Base-by-base conservation (phyloP, 2,797 vertebrate species). In the Limnodromus scolopaceus region DNA sequence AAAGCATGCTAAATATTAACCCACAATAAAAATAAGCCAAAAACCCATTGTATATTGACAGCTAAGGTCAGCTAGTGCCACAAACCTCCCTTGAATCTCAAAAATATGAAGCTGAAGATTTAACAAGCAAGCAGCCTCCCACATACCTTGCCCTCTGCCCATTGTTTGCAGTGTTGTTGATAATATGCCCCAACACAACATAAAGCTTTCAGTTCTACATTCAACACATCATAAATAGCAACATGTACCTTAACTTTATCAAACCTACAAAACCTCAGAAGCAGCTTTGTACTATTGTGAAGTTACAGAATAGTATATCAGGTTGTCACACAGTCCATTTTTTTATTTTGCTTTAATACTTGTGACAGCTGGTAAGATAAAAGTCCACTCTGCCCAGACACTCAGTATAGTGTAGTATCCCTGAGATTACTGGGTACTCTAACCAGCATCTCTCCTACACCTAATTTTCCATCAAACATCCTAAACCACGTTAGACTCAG, bases 381-480 rank as follows among this genome's bases (percentile, higher is more conserved):
- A 89, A 83, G 69, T 27, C 10, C 34, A 49, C 65, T 74, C 38
- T 83, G 68, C 28, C 30, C 41, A 49, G 60, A 53, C 32, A 43
- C 70, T 60, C 45, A 32, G 34, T 23, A 70, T 38, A 78, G 14
- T n/a, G 22, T 9, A 36, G 25, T 13, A 83, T 20, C 10, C 30
- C 28, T 0, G 0, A 58, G 70, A 82, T 27, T 58, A 82, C 0
- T 24, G 27, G 8, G 19, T 69, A 86, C 43, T 70, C 27, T 57
- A 90, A 60, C 9, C 49, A 78, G 38, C 49, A 68, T 75, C 45
- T 89, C 43, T 92, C 46, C 36, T 48, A 83, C 38, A 81, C 17
- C n/a, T 87, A 66, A 91, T 93, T 91, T 84, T 87, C 61, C 41
- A 68, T 64, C 41, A 78, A 96, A 81, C 49, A 81, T 89, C n/a